Evolutionary conservation across 2,797 vertebrate species (phyloP), one percentile per base, ranked within the genome.

Genomic region (Pristis pectinata): DNA sequence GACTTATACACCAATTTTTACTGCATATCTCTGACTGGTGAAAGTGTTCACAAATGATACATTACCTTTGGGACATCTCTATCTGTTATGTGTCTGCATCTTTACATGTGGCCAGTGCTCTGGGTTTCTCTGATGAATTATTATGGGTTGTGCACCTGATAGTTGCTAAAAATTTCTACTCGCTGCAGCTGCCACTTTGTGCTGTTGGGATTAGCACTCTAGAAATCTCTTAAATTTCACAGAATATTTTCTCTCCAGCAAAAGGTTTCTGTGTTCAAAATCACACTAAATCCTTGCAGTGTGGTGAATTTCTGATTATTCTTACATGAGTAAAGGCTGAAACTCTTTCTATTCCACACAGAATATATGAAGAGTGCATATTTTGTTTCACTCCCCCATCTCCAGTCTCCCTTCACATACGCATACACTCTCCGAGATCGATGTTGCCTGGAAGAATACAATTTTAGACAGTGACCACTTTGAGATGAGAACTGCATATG

Each of bases 101-200:
- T 64, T 61, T 64, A 24, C 59, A 22, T 64, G 34, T 64, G n/a
- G 49, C 30, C 10, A n/a, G 30, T 59, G 27, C 13, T 67, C 61
- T 87, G 56, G 30, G 13, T 17, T 87, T 87, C 56, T n/a, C 53
- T 67, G 87, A 87, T 56, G n/a, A 19, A 11, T 91, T 41, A 41
- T 41, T 41, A 19, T 11, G 19, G 87, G 61, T n/a, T 64, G 87
- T n/a, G 7, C 7, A 89, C 13, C 34, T 89, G 56, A 91, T 64
- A 19, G n/a, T 19, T 91, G 34, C 34, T 61, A 91, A 91, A 64
- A 7, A 37, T 37, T 37, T 67, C 19, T 24, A n/a, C 61, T 41
- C 91, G 59, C 59, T 91, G 61, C 61, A 67, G 61, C 59, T 91
- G 61, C n/a, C 59, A 67, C 87, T 91, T 67, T 91, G 87, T 67